phyloP scores from a whole-genome alignment of 2,888 invertebrate species.

The Luperina testacea region DNA sequence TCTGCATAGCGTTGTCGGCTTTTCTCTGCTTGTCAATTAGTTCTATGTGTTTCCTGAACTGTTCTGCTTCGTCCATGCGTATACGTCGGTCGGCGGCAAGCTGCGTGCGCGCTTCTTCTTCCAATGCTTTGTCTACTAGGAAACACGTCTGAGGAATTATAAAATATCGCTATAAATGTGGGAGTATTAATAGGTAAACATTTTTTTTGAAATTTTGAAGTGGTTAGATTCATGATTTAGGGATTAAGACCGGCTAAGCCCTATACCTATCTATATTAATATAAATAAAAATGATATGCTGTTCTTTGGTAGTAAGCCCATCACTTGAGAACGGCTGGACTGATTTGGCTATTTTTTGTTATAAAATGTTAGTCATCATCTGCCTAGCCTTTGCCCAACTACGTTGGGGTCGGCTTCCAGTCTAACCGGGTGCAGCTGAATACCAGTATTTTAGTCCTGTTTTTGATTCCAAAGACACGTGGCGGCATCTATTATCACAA shows the following conservation, averaged over 20 bases:
- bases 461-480: too few species aligned
- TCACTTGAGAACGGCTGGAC: neutral
- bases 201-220: neutral
- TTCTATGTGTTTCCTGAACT: constrained; percentile 72
- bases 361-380: neutral
- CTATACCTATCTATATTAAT: neutral
- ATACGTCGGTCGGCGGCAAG: constrained; percentile 79
- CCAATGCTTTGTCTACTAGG: constrained; percentile 76
- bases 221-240: neutral
- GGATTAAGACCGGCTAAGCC: neutral
- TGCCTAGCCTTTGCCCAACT: too few species aligned
- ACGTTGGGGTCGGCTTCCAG: too few species aligned
- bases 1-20: constrained; percentile 74
- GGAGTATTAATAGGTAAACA: neutral
- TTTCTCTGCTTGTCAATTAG: constrained; percentile 71
- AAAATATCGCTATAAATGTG: neutral
- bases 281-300: neutral
- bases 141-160: constrained; percentile 70
- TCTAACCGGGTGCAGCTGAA: too few species aligned
- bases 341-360: neutral
- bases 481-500: too few species aligned
- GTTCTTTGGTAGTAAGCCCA: neutral
- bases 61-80: constrained; percentile 72
- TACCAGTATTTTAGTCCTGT: too few species aligned
- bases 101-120: constrained; percentile 76